Percentiles rank a stretch among this genome's conserved stretches.
phyloP scores from a whole-genome alignment of 2,888 invertebrate species.

The Deilephila porcellus region DNA sequence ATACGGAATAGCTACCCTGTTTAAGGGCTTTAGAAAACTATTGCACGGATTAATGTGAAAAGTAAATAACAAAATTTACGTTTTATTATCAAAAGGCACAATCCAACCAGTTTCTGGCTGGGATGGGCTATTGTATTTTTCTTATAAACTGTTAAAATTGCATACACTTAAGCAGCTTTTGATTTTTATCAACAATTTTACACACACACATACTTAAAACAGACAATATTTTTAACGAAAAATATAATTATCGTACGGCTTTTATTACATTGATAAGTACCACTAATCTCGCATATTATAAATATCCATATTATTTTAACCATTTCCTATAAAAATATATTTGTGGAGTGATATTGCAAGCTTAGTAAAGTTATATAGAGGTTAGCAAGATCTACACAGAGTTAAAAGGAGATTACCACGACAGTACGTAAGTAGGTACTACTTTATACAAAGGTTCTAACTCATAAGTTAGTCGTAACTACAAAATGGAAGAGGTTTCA shows the following conservation, averaged over 20 bases:
- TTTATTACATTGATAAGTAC: background rate
- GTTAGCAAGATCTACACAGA: background rate
- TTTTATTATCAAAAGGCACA: background rate
- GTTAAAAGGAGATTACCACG: background rate
- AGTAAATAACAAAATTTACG: background rate
- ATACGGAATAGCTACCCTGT: background rate
- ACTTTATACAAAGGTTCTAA: background rate
- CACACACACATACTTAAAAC: background rate
- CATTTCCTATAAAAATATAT: slow-evolving; percentile 4
- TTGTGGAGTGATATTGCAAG: slow-evolving; percentile 3
- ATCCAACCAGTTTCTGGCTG: background rate
- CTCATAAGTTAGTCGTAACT: background rate
- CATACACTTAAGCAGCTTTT: background rate
- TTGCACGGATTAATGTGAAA: no score
- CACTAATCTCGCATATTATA: background rate
- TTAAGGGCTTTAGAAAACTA: no score
- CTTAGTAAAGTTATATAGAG: background rate
- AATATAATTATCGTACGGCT: background rate
- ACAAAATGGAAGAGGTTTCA: background rate
- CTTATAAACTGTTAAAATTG: background rate
- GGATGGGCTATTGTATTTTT: background rate
- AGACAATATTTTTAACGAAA: background rate
- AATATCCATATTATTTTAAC: background rate
- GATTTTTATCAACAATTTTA: background rate
- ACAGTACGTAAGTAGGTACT: no score